Evolutionary conservation across 1,140 invertebrate genomes (phyloP).

Genomic region (Bombyx mandarina): DNA sequence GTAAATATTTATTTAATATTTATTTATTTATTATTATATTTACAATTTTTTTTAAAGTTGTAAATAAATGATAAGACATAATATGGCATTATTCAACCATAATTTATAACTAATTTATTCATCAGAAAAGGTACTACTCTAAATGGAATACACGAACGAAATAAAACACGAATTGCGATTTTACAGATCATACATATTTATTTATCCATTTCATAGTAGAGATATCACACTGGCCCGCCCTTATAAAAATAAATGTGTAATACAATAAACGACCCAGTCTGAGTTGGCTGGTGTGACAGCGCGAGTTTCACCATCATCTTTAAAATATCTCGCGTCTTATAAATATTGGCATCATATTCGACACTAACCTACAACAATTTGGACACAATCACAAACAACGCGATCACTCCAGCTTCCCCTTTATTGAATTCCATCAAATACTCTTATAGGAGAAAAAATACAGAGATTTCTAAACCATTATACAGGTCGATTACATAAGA

Average conservation of each 20-base stretch:
- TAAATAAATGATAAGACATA: no score
- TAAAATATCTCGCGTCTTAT: constrained; percentile 20
- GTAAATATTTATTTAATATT: no score
- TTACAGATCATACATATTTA: constrained; percentile 71
- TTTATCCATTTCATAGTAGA: constrained; percentile 70
- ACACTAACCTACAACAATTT: constrained; percentile 62
- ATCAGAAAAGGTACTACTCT: not conserved
- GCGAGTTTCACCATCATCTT: constrained; percentile 21
- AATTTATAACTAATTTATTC: no score
- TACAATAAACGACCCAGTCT: constrained; percentile 32
- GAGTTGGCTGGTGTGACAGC: constrained; percentile 39
- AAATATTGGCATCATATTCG: constrained; percentile 54
- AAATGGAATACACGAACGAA: constrained; percentile 14
- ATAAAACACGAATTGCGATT: constrained; percentile 62
- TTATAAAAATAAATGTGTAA: constrained; percentile 70
- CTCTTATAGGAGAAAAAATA: constrained; percentile 58
- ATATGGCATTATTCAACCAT: no score
- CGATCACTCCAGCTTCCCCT: constrained; percentile 42
- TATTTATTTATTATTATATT: no score
- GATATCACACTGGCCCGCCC: constrained; percentile 68
- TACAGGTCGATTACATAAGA: constrained; percentile 67
- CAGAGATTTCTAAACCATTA: constrained; percentile 66
- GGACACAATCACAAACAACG: constrained; percentile 49
- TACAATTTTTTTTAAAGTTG: no score
- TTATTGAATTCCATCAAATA: constrained; percentile 50